Percentiles rank a stretch among this genome's conserved stretches.
Conservation (phyloP, 2,888 invertebrate genomes). For the Acleris holmiana region DNA sequence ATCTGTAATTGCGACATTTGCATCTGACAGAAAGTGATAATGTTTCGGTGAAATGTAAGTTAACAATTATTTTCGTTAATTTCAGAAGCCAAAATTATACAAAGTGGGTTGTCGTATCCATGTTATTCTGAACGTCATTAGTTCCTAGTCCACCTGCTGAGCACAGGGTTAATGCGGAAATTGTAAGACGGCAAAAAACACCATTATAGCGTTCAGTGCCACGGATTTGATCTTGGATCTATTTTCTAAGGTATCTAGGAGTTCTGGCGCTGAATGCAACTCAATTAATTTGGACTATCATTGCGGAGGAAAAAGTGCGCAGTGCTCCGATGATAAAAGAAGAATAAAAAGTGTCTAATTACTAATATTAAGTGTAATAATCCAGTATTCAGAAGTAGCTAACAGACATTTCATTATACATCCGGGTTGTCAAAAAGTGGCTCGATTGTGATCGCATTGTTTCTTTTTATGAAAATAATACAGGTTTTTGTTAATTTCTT, state of each 20-base stretch:
- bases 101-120: constrained; percentile 5
- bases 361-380: neutral
- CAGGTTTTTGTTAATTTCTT: too few relatives aligned
- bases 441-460: too few relatives aligned
- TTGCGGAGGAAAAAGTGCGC: constrained; percentile 22
- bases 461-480: too few relatives aligned
- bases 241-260: too few relatives aligned
- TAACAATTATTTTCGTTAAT: too few relatives aligned
- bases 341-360: neutral
- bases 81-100: too few relatives aligned
- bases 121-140: constrained; percentile 36
- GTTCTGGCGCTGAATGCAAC: neutral
- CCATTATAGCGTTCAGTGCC: constrained; percentile 42
- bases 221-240: too few relatives aligned
- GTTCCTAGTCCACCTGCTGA: constrained; percentile 56
- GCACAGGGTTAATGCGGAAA: constrained; percentile 63
- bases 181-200: constrained; percentile 58
- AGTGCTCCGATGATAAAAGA: neutral
- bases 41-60: too few relatives aligned
- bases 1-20: too few relatives aligned
- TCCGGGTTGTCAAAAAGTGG: too few relatives aligned
- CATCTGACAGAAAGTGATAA: too few relatives aligned
- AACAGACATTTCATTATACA: neutral
- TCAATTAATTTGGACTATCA: constrained; percentile 34
- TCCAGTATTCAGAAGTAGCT: neutral